phyloP scores from a whole-genome alignment of 2,113 vertebrate genomes.

The Alexandromys fortis region DNA sequence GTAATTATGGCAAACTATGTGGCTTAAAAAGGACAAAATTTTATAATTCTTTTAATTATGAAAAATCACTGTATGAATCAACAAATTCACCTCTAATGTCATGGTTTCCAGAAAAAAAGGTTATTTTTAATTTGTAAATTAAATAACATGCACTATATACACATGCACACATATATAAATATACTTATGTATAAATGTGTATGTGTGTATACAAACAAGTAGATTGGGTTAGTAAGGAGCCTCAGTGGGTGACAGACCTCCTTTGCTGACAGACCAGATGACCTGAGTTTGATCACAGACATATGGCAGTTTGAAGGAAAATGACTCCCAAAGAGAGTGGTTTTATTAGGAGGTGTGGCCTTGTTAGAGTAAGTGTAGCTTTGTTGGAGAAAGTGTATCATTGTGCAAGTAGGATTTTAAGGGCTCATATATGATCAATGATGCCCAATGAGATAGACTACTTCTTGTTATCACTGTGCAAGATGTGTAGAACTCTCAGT shows the following conservation, averaged over 20 bases:
- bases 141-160: neutral
- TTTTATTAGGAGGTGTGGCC: no score
- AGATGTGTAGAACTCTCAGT: neutral
- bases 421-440: no score
- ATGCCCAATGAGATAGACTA: neutral
- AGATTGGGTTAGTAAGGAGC: neutral
- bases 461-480: neutral
- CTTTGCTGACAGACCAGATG: neutral
- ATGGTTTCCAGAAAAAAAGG: neutral
- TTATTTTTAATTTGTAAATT: neutral
- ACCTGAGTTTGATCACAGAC: no score
- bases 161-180: neutral
- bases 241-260: neutral
- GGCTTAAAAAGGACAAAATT: neutral
- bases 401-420: no score
- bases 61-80: neutral
- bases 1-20: neutral
- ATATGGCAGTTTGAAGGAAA: neutral
- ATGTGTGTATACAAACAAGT: neutral
- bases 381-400: no score
- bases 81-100: neutral
- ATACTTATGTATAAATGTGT: no score
- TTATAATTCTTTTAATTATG: neutral
- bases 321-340: no score
- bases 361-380: no score